Conservation (phyloP, 2,888 invertebrate species). For the Euzophera pinguis region DNA sequence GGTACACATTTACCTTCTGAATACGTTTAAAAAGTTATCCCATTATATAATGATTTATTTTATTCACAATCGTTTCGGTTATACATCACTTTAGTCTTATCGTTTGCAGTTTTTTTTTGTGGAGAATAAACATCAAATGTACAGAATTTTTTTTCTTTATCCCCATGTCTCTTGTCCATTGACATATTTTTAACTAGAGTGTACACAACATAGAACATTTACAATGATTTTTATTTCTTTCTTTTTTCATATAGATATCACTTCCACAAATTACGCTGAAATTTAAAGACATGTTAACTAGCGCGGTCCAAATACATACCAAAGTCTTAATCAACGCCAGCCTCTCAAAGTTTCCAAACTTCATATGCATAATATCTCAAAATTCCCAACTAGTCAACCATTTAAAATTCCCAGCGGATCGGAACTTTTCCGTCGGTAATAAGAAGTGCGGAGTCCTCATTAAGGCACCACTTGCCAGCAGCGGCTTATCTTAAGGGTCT, state of each 20-base stretch:
- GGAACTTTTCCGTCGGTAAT: conserved; percentile 1
- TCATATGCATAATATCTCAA: background rate
- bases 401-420: background rate
- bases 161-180: too few species aligned
- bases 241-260: too few species aligned
- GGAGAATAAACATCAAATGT: background rate
- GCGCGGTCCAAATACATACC: background rate
- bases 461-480: conserved; percentile 18
- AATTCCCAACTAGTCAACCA: background rate
- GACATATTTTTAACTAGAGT: too few species aligned
- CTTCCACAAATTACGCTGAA: too few species aligned
- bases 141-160: background rate
- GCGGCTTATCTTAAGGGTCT: conserved; percentile 40
- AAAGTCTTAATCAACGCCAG: background rate
- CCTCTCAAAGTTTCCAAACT: background rate
- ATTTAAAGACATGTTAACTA: background rate
- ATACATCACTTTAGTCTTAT: conserved; percentile 13
- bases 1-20: conserved; percentile 18
- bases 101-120: conserved; percentile 5
- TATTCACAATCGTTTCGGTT: conserved; percentile 13
- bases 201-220: too few species aligned
- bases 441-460: conserved; percentile 10
- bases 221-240: too few species aligned
- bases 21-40: conserved; percentile 20
- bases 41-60: conserved; percentile 26